Percentiles rank a stretch among this genome's conserved stretches.
Conservation (phyloP, 2,113 vertebrate species). For the Muscicapa adusta region DNA sequence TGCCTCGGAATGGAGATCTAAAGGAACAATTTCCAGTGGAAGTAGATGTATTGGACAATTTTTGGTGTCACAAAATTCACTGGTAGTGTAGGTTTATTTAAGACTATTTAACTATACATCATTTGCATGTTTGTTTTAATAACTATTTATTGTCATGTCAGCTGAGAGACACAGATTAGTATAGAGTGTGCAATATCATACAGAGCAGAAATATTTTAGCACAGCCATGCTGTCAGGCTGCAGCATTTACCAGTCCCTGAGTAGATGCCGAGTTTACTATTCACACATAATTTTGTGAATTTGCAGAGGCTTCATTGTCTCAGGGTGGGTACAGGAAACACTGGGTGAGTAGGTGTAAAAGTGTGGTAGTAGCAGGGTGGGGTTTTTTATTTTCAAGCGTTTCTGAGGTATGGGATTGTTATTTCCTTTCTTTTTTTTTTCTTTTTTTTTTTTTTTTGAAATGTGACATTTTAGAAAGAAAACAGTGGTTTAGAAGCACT, state of each 20-base stretch:
- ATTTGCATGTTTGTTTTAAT: slow-evolving; percentile 1
- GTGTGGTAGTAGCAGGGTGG: not conserved
- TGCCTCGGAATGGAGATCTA: not conserved
- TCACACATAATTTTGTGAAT: not conserved
- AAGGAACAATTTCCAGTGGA: not conserved
- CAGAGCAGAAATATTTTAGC: not conserved
- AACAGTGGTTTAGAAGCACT: not conserved
- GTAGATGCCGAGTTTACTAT: not conserved
- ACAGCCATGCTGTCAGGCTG: not conserved
- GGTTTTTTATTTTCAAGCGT: not conserved
- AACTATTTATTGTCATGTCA: not conserved
- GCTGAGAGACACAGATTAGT: not conserved
- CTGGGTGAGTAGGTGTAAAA: not conserved
- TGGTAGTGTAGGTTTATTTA: not conserved
- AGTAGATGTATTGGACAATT: not conserved
- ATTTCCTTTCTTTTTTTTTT: not conserved
- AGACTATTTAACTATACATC: not conserved
- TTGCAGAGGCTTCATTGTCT: not conserved
- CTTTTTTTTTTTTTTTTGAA: not conserved
- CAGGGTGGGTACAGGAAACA: not conserved
- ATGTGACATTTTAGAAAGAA: not conserved
- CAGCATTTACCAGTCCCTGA: not conserved
- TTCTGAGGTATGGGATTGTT: not conserved
- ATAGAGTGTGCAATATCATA: not conserved
- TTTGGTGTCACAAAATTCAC: not conserved